Percentiles rank a stretch among this genome's conserved stretches.
These are phyloP conservation scores for Alouatta palliata DNA, from an alignment of 2,113 vertebrate genomes.

Conservation along the genomic window DNA sequence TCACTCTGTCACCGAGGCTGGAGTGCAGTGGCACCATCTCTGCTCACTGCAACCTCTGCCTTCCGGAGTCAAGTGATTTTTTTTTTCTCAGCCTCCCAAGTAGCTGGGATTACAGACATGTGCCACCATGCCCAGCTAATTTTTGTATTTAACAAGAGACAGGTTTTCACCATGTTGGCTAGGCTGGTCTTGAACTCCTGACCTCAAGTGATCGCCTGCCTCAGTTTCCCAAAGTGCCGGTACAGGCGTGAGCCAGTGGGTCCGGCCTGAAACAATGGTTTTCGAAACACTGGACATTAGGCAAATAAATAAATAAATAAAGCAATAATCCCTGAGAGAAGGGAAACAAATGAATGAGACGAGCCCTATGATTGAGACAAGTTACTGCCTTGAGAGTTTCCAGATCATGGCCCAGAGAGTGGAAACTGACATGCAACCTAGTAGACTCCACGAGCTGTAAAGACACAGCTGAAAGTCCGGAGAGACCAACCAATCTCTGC, in stretches of 20 bases:
- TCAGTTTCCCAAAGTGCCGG: not conserved
- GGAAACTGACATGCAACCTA: not conserved
- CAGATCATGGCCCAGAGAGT: not conserved
- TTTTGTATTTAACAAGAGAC: not conserved
- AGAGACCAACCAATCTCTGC: not conserved
- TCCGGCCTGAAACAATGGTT: not conserved
- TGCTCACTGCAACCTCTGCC: not conserved
- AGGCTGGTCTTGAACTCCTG: not conserved
- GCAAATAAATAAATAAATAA: not conserved
- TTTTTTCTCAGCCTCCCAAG: not conserved
- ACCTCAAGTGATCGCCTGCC: not conserved
- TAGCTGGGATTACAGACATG: not conserved
- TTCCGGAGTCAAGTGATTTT: not conserved
- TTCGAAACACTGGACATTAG: not conserved
- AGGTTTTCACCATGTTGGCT: not conserved
- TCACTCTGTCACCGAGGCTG: not conserved
- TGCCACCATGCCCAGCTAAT: not conserved
- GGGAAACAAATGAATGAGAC: not conserved
- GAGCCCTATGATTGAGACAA: not conserved
- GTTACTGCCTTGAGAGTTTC: not conserved
- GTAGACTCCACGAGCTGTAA: not conserved
- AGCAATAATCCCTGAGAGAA: not conserved
- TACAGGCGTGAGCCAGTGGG: not conserved
- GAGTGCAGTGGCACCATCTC: not conserved
- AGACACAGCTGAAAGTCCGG: not conserved